A percentile compares a stretch with the other conserved stretches of the same genome.
These are phyloP conservation scores for Xyrauchen texanus DNA, from an alignment of 2,113 vertebrate species.

Conservation along the genomic window DNA sequence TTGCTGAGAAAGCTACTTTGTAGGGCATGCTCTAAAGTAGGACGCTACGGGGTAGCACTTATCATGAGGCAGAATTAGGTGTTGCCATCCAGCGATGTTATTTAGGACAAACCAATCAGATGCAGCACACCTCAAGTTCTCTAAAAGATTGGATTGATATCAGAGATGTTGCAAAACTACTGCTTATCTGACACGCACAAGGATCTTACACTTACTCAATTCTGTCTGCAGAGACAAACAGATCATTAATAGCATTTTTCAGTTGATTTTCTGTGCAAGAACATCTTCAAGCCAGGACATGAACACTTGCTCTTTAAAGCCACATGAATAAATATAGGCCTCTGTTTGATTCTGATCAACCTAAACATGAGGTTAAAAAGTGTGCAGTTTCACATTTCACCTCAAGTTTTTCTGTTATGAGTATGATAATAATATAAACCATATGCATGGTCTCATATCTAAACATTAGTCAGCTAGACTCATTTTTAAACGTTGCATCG, in stretches of 20 bases:
- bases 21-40: constrained; percentile 11
- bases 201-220: no score
- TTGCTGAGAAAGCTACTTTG: background rate
- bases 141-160: background rate
- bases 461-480: no score
- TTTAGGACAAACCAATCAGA: constrained; percentile 3
- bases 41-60: background rate
- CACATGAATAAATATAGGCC: constrained; percentile 4
- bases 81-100: background rate
- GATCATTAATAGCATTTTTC: no score
- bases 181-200: background rate
- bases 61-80: background rate
- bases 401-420: constrained; percentile 3
- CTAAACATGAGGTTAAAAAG: background rate
- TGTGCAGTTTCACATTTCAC: constrained; percentile 21
- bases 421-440: constrained; percentile 4
- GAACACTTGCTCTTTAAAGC: no score
- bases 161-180: background rate
- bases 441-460: background rate
- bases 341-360: constrained; percentile 5
- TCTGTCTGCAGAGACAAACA: no score
- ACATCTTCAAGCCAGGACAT: no score
- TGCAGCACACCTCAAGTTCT: background rate
- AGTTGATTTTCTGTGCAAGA: no score
- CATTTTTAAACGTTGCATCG: no score